Conservation (phyloP, 2,888 invertebrate genomes). For the Ophion obscuratus region DNA sequence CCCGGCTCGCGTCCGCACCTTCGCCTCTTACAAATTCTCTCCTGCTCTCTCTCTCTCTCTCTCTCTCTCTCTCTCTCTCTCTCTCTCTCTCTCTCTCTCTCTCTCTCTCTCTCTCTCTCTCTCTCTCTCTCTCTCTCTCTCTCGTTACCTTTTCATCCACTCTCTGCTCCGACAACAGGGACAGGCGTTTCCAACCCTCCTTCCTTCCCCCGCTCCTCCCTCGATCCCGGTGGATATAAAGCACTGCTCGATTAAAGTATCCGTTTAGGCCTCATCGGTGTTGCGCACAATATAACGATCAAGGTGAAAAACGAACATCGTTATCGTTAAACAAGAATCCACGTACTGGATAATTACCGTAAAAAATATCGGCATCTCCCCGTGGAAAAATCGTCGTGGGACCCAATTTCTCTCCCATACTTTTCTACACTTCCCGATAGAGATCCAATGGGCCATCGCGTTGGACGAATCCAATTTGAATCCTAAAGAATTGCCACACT, state of each 20-base stretch:
- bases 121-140: constrained; percentile 21
- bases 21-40: constrained; percentile 43
- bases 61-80: constrained; percentile 28
- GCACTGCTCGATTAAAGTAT: constrained; percentile 27
- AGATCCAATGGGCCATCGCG: no score
- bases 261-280: background rate
- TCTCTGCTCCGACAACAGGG: constrained; percentile 14
- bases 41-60: constrained; percentile 43
- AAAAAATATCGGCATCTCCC: background rate
- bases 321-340: background rate
- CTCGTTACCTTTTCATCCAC: constrained; percentile 38
- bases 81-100: constrained; percentile 9
- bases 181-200: constrained; percentile 14
- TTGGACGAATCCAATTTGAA: no score
- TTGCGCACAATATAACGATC: background rate
- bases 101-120: constrained; percentile 31
- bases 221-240: background rate
- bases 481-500: no score
- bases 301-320: background rate
- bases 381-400: no score
- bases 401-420: no score
- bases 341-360: background rate
- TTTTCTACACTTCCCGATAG: no score
- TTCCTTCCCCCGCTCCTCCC: constrained; percentile 24
- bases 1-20: constrained; percentile 59